Evolutionary conservation across 2,113 vertebrate species (phyloP).

Genomic region (Butorides virescens): DNA sequence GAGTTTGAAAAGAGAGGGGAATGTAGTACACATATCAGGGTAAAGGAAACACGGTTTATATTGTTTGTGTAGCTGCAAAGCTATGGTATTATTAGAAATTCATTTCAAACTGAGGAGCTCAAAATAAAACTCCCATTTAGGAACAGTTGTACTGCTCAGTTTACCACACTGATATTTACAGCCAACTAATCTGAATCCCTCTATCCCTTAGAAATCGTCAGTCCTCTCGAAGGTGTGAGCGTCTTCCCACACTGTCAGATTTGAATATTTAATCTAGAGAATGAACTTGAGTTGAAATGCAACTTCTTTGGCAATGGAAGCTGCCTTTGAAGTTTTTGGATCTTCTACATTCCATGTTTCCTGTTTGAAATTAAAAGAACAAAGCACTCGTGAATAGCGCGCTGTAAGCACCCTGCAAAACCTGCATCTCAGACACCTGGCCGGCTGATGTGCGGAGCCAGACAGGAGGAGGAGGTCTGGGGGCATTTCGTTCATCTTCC

Average conservation of each 20-base stretch:
- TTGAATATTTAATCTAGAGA: constrained; percentile 31
- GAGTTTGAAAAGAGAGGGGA: neutral
- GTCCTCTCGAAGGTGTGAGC: neutral
- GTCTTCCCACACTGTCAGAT: constrained; percentile 23
- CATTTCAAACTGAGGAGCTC: neutral
- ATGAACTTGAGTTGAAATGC: neutral
- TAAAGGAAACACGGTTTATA: neutral
- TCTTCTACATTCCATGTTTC: neutral
- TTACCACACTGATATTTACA: neutral
- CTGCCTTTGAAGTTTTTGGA: constrained; percentile 45
- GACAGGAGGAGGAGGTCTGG: neutral
- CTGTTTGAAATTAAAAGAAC: constrained; percentile 26
- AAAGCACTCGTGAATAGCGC: neutral
- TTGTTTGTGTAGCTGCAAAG: neutral
- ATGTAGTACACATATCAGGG: neutral
- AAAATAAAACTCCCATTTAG: constrained; percentile 12
- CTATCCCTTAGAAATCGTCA: neutral
- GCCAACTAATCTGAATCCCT: neutral
- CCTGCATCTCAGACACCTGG: neutral
- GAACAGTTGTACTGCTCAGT: neutral
- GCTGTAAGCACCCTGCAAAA: neutral
- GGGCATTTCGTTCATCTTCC: neutral
- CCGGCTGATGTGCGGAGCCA: neutral
- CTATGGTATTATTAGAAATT: neutral
- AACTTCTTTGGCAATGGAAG: constrained; percentile 29